phyloP scores from a whole-genome alignment of 1,140 invertebrate genomes.

The Drosophila nebulosa region DNA sequence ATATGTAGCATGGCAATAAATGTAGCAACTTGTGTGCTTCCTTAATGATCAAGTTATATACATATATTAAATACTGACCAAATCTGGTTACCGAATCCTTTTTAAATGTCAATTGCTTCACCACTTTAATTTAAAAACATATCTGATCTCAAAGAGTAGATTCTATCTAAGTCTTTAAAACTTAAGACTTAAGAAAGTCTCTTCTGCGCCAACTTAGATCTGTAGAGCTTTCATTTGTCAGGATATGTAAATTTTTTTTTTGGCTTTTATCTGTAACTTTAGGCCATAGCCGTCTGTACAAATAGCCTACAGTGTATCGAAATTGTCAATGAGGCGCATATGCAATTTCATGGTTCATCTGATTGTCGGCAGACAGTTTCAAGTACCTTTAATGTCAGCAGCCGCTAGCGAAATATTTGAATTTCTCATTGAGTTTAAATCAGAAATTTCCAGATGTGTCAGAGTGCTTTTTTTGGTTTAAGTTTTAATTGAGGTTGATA shows the following conservation, averaged over 20 bases:
- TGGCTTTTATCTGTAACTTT: neutral
- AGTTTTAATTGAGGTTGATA: neutral
- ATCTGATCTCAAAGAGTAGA: too few species aligned
- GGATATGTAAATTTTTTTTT: neutral
- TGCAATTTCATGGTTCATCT: constrained; percentile 36
- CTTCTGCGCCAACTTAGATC: too few species aligned
- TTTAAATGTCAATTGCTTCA: too few species aligned
- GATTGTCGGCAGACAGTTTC: constrained; percentile 11
- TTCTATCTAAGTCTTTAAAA: too few species aligned
- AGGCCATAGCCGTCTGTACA: constrained; percentile 12
- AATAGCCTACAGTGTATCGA: neutral
- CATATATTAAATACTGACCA: too few species aligned
- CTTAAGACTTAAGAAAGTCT: too few species aligned
- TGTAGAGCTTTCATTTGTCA: neutral
- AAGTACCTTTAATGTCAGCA: neutral
- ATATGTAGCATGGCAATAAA: too few species aligned
- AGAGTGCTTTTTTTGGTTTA: neutral
- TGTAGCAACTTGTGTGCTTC: too few species aligned
- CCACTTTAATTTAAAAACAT: too few species aligned
- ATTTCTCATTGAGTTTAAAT: neutral
- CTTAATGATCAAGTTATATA: too few species aligned
- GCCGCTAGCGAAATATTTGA: neutral
- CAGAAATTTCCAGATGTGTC: neutral
- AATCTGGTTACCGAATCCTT: too few species aligned
- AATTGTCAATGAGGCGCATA: constrained; percentile 12